A percentile compares a stretch with the other conserved stretches of the same genome.
Evolutionary conservation across 2,113 vertebrate genomes (phyloP).

Genomic region (Nyctibius bracteatus): DNA sequence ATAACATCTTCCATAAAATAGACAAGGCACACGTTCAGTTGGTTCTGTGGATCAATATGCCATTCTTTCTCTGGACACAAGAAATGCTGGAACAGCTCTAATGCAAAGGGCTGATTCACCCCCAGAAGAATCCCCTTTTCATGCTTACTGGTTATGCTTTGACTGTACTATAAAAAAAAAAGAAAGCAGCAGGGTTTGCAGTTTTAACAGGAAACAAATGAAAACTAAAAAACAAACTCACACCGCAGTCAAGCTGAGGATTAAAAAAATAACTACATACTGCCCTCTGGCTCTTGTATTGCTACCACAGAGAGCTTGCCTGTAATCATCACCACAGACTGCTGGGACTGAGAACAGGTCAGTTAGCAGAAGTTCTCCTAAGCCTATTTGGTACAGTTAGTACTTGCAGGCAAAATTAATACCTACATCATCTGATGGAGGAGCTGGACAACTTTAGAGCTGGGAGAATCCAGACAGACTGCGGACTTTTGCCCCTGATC

Average conservation of each 20-base stretch:
- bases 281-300: slow-evolving; percentile 53
- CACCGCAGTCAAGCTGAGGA: slow-evolving; percentile 18
- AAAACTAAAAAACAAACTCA: slow-evolving; percentile 41
- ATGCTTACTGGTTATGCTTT: neutral
- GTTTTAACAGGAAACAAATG: slow-evolving; percentile 52
- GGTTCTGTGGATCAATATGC: neutral
- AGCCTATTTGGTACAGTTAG: slow-evolving; percentile 26
- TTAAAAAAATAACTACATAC: slow-evolving; percentile 54
- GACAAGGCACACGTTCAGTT: neutral
- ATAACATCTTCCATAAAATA: neutral
- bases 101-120: slow-evolving; percentile 1
- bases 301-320: slow-evolving; percentile 29
- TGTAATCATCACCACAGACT: slow-evolving; percentile 13
- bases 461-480: neutral
- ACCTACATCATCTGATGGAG: slow-evolving; percentile 18
- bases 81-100: neutral
- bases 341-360: slow-evolving; percentile 25
- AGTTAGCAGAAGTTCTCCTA: slow-evolving; percentile 17
- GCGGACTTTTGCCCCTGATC: neutral
- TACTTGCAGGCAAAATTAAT: slow-evolving; percentile 44
- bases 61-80: slow-evolving; percentile 2
- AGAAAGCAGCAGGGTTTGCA: neutral
- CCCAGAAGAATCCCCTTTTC: neutral
- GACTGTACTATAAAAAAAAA: neutral
- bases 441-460: neutral